These are phyloP conservation scores for Zootermopsis nevadensis DNA, from an alignment of 2,888 invertebrate genomes.

Conservation along the genomic window DNA sequence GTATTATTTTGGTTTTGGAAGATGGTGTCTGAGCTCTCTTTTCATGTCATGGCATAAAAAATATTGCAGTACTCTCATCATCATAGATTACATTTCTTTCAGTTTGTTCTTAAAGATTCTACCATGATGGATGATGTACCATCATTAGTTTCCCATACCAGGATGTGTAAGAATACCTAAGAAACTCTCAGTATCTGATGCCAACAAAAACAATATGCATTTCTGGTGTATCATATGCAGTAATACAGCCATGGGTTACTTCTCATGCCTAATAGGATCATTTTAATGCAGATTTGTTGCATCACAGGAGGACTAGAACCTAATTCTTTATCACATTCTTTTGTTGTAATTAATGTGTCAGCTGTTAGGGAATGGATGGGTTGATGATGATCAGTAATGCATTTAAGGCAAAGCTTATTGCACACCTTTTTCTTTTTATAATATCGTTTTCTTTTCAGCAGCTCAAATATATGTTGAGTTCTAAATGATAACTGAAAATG, in stretches of 20 bases:
- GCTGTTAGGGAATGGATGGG: too few species aligned
- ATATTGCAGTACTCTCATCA: not conserved
- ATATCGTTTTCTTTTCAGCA: too few species aligned
- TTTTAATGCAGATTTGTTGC: not conserved
- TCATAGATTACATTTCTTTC: not conserved
- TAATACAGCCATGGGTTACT: not conserved
- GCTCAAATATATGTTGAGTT: too few species aligned
- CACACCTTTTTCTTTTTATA: too few species aligned
- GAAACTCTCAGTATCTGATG: not conserved
- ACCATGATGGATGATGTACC: not conserved
- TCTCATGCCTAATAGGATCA: not conserved
- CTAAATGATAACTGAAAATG: too few species aligned
- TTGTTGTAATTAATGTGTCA: too few species aligned
- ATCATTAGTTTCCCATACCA: not conserved
- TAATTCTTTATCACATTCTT: not conserved
- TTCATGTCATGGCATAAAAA: not conserved
- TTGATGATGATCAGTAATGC: too few species aligned
- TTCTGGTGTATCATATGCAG: not conserved
- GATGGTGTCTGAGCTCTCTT: not conserved
- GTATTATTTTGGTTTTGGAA: not conserved
- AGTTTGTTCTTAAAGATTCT: not conserved
- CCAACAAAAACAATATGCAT: not conserved
- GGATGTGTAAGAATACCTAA: not conserved
- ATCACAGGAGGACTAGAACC: not conserved
- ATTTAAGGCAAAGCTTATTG: too few species aligned